Conservation (phyloP, 2,888 invertebrate species). For the Cataglyphis rosenhaueri region DNA sequence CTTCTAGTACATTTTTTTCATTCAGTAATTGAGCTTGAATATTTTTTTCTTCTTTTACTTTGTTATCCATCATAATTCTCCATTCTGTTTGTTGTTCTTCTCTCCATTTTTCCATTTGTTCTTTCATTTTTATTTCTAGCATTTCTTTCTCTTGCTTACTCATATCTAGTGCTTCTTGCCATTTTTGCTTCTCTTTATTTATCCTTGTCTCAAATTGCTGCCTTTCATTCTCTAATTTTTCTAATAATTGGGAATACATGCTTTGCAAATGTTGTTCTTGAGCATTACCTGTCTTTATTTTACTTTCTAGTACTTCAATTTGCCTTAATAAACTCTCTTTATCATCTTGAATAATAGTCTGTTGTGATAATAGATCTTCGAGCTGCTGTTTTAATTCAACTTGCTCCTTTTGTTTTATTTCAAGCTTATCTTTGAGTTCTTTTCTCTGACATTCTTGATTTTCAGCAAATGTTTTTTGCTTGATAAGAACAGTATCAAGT, state of each 20-base stretch:
- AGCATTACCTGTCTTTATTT: conserved; percentile 84
- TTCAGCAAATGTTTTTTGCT: conserved; percentile 78
- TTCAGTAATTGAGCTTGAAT: conserved; percentile 80
- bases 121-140: conserved; percentile 86
- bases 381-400: conserved; percentile 85
- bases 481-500: conserved; percentile 72
- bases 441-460: conserved; percentile 81
- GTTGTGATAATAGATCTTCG: conserved; percentile 85
- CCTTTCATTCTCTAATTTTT: conserved; percentile 86
- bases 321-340: conserved; percentile 86
- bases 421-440: conserved; percentile 86
- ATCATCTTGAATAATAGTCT: conserved; percentile 86
- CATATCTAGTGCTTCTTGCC: conserved; percentile 86
- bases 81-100: conserved; percentile 84
- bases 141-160: conserved; percentile 85
- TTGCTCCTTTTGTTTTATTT: conserved; percentile 86
- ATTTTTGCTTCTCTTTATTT: conserved; percentile 86
- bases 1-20: conserved; percentile 82
- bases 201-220: conserved; percentile 86
- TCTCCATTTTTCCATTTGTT: conserved; percentile 85
- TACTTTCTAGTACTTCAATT: conserved; percentile 85
- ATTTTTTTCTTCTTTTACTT: conserved; percentile 85
- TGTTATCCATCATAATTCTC: conserved; percentile 85
- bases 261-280: conserved; percentile 84
- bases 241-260: conserved; percentile 86